Evolutionary conservation across 2,797 vertebrate species (phyloP).

Genomic region (Pangasius djambal): DNA sequence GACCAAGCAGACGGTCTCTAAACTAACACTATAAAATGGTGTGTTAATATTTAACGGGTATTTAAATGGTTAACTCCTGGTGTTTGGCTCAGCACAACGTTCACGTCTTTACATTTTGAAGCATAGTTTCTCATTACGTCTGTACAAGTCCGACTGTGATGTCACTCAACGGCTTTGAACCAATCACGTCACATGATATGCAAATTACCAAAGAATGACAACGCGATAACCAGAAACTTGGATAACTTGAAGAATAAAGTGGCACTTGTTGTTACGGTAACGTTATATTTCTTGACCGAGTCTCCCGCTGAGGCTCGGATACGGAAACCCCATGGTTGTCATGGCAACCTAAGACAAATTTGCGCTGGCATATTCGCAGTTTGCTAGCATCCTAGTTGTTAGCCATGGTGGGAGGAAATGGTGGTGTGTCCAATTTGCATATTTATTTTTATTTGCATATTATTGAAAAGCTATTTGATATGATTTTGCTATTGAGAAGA

Average conservation of each 20-base stretch:
- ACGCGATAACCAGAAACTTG: neutral
- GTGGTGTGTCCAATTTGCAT: neutral
- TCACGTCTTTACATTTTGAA: neutral
- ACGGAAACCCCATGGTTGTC: neutral
- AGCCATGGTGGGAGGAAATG: neutral
- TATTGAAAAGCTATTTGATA: neutral
- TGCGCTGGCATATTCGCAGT: neutral
- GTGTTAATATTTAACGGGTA: neutral
- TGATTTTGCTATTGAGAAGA: neutral
- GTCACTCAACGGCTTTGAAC: neutral
- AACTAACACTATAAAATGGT: neutral
- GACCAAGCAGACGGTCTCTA: slow-evolving; percentile 24
- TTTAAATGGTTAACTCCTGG: neutral
- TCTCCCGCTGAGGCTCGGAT: neutral
- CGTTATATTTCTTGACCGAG: neutral
- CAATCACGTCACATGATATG: neutral
- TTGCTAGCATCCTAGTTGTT: neutral
- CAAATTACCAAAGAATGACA: neutral
- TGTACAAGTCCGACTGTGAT: neutral
- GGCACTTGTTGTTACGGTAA: neutral
- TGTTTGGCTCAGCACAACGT: neutral
- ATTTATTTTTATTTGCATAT: neutral
- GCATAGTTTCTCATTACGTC: neutral
- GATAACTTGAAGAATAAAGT: neutral
- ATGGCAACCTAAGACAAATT: neutral